Base-by-base conservation (phyloP, 2,888 invertebrate genomes). In the Blomia tropicalis region DNA sequence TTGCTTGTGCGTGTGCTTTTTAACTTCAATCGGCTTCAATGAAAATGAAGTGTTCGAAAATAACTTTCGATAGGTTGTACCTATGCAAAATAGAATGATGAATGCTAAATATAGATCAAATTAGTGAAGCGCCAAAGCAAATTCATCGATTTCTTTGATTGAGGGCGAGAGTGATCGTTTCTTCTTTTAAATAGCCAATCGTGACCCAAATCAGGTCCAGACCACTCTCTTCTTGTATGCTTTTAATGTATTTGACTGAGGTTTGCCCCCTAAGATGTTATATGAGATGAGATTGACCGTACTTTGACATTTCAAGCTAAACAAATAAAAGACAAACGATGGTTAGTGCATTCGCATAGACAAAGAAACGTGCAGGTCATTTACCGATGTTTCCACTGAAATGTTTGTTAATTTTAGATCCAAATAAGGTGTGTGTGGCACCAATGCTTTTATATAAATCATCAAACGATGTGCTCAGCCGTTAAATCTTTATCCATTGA, bases 171-270 rank as follows among this genome's bases (percentile, higher is more conserved):
- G 36, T 36, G 36, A 36, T 36, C 36, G 36, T 11, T 7, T 36
- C 36, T 36, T 7, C 36, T 47, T 47, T 47, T 47, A 47, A 47
- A 47, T 47, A 47, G 51, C 51, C 51, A 47, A 47, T 47, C 51
- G 51, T 47, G 51, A 47, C 51, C 51, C 51, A 47, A 47, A 47
- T 47, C 51, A 47, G n/a, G n/a, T n/a, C n/a, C 23, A 47, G 27
- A n/a, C 51, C 7, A 27, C 7, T 7, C 7, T n/a, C 51, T 22
- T 47, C 14, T n/a, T 7, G n/a, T 47, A 47, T 11, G 51, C 11
- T 25, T 27, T 47, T 22, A 25, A 11, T 14, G n/a, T 25, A 11
- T 47, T 11, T n/a, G 41, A n/a, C n/a, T n/a, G n/a, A n/a, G n/a
- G n/a, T n/a, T 36, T 36, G 36, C 36, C 36, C 7, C 51, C 51